Evolutionary conservation across 37 sponge, comb jelly and placozoan genomes (phyloP).

Genomic region (Theonella swinhoei): DNA sequence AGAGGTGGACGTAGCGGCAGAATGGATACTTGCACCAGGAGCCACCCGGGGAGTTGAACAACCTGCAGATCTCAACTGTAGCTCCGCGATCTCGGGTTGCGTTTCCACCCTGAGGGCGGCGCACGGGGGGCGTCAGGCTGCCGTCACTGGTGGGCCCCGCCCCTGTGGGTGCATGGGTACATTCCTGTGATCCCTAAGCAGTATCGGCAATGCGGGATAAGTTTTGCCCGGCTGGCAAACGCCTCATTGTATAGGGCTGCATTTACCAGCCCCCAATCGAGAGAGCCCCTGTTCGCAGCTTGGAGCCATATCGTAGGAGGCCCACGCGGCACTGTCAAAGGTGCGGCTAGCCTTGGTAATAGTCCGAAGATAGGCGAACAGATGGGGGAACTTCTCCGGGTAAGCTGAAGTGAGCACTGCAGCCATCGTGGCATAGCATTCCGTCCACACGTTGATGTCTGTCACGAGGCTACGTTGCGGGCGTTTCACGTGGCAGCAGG

Average conservation of each 20-base stretch:
- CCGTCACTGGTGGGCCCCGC: background rate
- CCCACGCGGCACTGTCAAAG: constrained; percentile 5
- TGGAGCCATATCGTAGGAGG: background rate
- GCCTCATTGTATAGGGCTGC: background rate
- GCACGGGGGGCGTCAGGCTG: background rate
- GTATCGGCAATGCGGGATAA: background rate
- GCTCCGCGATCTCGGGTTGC: background rate
- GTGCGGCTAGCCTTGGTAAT: background rate
- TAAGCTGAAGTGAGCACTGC: background rate
- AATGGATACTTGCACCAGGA: background rate
- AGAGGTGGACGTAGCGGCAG: background rate
- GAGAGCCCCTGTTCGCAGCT: background rate
- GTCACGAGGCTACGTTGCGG: background rate
- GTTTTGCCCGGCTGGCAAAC: background rate
- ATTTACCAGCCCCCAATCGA: background rate
- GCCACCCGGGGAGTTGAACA: background rate
- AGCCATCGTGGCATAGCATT: constrained; percentile 5
- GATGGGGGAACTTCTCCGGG: background rate
- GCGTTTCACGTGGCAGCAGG: background rate
- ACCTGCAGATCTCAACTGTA: background rate
- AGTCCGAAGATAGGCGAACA: constrained; percentile 10
- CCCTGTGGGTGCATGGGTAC: background rate
- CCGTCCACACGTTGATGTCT: background rate
- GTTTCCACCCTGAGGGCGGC: background rate
- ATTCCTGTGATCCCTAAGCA: constrained; percentile 2